Evolutionary conservation across 2,113 vertebrate species (phyloP), one percentile per base, ranked within the genome.

Genomic region (Onychostoma macrolepis): DNA sequence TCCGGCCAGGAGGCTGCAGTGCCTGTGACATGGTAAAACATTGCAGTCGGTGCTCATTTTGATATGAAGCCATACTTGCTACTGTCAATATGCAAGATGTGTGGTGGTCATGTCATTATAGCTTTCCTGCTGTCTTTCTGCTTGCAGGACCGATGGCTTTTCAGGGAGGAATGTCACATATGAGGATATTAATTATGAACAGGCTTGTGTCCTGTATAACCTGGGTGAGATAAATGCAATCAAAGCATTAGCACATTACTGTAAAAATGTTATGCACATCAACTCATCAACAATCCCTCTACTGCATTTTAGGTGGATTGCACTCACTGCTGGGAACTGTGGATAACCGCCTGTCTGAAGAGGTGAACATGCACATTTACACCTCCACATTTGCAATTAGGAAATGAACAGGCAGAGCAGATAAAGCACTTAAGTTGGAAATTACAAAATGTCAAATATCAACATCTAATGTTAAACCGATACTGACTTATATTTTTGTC

Each of bases 141-240:
- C 28, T 65, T 11, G 24, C 91, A 97, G 96, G 96, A 96, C 95
- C 0, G 96, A 96, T 91, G 96, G 96, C 85, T 96, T 96, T 88
- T 95, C 96, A 0, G 96, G 96, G 85, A 96, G 96, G 90, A 86
- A 95, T 0, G 93, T 97, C 87, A 95, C 94, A 1, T 96, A 96
- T 0, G 94, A 96, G 78, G 96, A 97, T 89, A 95, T 96, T 91
- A 95, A 95, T 85, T 97, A 96, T 0, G 96, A 97, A 89, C 96
- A 97, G 90, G 96, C 96, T 8, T 96, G 96, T 67, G 93, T 97
- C 81, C 95, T 97, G 84, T 97, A 97, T 92, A 97, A 97, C 88
- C 92, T 97, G 4, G 96, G 96, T 97, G 89, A 96, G 95, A 67
- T 58, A 56, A 24, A 45, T 24, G 21, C 13, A 41, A 19, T 13